A percentile compares a stretch with the other conserved stretches of the same genome.
These are phyloP conservation scores for Leucophenga montana DNA, from an alignment of 2,888 invertebrate genomes.

Conservation along the genomic window DNA sequence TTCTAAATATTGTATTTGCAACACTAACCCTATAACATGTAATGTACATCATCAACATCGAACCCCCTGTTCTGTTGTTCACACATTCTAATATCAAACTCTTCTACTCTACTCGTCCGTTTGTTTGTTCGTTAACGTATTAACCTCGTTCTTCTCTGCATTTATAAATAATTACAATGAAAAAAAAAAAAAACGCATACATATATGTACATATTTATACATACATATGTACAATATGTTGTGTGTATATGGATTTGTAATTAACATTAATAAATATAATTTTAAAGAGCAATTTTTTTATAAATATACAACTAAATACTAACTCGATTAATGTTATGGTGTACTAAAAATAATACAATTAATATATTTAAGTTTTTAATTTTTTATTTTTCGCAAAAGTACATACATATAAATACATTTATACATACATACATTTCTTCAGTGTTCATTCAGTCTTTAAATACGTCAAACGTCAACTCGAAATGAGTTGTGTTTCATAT, in stretches of 20 bases:
- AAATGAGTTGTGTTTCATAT: too few species aligned
- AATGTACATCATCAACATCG: slow-evolving; percentile 35
- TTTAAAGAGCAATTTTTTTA: too few species aligned
- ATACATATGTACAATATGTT: slow-evolving; percentile 7
- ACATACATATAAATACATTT: too few species aligned
- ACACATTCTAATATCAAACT: not conserved
- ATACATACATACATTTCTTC: too few species aligned
- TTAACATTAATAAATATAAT: not conserved
- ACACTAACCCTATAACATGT: slow-evolving; percentile 29
- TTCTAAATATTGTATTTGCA: slow-evolving; percentile 8
- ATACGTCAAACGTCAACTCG: too few species aligned
- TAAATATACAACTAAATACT: too few species aligned
- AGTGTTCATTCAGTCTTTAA: too few species aligned
- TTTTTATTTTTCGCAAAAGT: too few species aligned
- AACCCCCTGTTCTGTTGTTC: slow-evolving; percentile 39
- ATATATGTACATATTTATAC: not conserved
- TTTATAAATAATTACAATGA: slow-evolving; percentile 15
- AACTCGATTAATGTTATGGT: too few species aligned
- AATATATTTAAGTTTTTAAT: too few species aligned
- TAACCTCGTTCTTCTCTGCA: slow-evolving; percentile 15
- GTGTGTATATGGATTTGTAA: not conserved
- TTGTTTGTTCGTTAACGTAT: slow-evolving; percentile 14
- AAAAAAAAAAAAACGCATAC: not conserved
- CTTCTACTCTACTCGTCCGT: not conserved
- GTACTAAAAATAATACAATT: too few species aligned